Conservation (phyloP, 2,797 vertebrate genomes). For the Emys orbicularis region DNA sequence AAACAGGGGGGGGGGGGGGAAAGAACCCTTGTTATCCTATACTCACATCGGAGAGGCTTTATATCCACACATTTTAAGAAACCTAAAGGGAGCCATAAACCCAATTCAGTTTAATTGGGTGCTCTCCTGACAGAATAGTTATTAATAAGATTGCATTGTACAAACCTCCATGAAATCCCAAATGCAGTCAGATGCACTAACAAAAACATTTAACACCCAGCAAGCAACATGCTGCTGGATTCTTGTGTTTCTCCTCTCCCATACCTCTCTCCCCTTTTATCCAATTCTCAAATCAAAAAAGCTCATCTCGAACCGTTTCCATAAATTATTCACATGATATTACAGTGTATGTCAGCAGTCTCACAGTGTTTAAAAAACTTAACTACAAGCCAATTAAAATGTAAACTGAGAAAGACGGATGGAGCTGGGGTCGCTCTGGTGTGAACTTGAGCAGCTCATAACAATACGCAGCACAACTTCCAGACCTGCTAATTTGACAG, state of each 20-base stretch:
- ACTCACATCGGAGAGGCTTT: slow-evolving; percentile 63
- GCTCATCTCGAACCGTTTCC: slow-evolving; percentile 76
- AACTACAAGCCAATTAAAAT: slow-evolving; percentile 91
- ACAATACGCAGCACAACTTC: slow-evolving; percentile 84
- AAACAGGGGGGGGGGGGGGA: not conserved
- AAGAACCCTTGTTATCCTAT: slow-evolving; percentile 72
- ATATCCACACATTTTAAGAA: slow-evolving; percentile 76
- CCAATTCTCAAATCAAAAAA: slow-evolving; percentile 70
- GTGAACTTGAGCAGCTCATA: slow-evolving; percentile 85
- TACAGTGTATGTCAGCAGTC: slow-evolving; percentile 88
- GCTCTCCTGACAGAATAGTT: slow-evolving; percentile 82
- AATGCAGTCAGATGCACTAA: slow-evolving; percentile 61
- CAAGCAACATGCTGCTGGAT: slow-evolving; percentile 47
- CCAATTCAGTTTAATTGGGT: slow-evolving; percentile 84
- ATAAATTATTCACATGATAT: slow-evolving; percentile 89
- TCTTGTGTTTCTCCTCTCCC: slow-evolving; percentile 41
- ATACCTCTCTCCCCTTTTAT: slow-evolving; percentile 57
- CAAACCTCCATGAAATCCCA: slow-evolving; percentile 79
- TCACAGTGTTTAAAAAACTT: slow-evolving; percentile 88
- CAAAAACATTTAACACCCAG: slow-evolving; percentile 77
- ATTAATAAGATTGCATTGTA: slow-evolving; percentile 83
- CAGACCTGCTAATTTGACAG: slow-evolving; percentile 87
- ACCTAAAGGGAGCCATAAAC: slow-evolving; percentile 81
- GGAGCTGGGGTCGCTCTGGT: slow-evolving; percentile 83
- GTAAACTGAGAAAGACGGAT: slow-evolving; percentile 89